Evolutionary conservation across 2,797 vertebrate genomes (phyloP).

Genomic region (Leuciscus waleckii): DNA sequence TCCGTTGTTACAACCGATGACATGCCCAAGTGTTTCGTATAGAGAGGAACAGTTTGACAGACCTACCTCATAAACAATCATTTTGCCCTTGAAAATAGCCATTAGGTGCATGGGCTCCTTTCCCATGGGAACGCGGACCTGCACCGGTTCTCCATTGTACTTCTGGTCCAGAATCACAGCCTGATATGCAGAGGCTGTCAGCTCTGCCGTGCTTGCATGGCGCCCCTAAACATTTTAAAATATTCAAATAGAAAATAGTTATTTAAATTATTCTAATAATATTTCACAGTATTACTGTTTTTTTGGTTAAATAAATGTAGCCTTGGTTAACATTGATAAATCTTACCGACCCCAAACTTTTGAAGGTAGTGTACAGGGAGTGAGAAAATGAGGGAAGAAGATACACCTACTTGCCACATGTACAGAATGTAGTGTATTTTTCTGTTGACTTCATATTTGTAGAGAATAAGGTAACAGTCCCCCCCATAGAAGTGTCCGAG

Average conservation of each 20-base stretch:
- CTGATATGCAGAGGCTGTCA: conserved; percentile 84
- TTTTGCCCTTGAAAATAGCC: conserved; percentile 87
- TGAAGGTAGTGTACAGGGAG: background rate
- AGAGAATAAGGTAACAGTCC: conserved; percentile 88
- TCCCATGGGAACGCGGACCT: conserved; percentile 87
- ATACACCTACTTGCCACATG: conserved; percentile 86
- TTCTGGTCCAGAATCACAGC: conserved; percentile 82
- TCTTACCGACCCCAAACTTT: background rate
- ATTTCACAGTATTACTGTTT: background rate
- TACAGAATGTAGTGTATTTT: conserved; percentile 85
- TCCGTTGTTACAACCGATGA: background rate
- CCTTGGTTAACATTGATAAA: background rate
- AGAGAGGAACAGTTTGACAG: background rate
- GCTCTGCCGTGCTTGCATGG: conserved; percentile 81
- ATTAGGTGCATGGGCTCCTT: conserved; percentile 87
- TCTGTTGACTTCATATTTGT: conserved; percentile 81
- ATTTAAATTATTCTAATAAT: background rate
- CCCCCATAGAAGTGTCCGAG: conserved; percentile 87
- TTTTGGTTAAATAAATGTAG: background rate
- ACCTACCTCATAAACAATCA: conserved; percentile 85
- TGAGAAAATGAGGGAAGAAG: background rate
- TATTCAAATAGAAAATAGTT: background rate
- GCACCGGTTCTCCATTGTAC: conserved; percentile 82
- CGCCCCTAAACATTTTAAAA: conserved; percentile 75
- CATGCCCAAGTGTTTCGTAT: background rate